phyloP scores from a whole-genome alignment of 2,888 invertebrate genomes.

The Netelia fuscicornis region DNA sequence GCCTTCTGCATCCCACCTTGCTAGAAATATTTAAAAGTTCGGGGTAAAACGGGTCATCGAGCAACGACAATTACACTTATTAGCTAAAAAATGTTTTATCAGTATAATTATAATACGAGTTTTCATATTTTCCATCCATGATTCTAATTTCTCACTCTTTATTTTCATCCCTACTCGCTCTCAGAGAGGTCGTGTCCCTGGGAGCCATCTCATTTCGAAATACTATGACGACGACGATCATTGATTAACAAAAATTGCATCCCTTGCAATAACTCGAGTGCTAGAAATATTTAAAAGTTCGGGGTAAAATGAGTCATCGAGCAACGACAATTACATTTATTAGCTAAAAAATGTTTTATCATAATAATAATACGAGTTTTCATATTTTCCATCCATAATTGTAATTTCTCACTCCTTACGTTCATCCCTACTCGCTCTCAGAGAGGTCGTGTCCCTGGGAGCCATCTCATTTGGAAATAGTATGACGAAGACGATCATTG shows the following conservation, averaged over 20 bases:
- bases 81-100: not conserved
- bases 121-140: not conserved
- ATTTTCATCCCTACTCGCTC: too few relatives aligned
- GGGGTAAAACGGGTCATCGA: not conserved
- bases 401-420: too few relatives aligned
- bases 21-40: not conserved
- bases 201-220: too few relatives aligned
- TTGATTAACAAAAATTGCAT: too few relatives aligned
- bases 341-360: not conserved
- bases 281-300: not conserved
- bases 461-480: too few relatives aligned
- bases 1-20: not conserved
- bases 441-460: too few relatives aligned
- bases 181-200: too few relatives aligned
- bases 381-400: not conserved
- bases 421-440: too few relatives aligned
- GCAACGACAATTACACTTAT: not conserved
- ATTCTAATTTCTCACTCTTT: too few relatives aligned
- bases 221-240: too few relatives aligned
- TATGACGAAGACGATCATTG: too few relatives aligned
- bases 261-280: not conserved
- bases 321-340: not conserved
- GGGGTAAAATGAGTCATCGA: not conserved
- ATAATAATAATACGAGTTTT: not conserved
- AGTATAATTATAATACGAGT: not conserved